Evolutionary conservation across 2,888 invertebrate genomes (phyloP), one percentile per base, ranked within the genome.

Genomic region (Embidobia sp.): DNA sequence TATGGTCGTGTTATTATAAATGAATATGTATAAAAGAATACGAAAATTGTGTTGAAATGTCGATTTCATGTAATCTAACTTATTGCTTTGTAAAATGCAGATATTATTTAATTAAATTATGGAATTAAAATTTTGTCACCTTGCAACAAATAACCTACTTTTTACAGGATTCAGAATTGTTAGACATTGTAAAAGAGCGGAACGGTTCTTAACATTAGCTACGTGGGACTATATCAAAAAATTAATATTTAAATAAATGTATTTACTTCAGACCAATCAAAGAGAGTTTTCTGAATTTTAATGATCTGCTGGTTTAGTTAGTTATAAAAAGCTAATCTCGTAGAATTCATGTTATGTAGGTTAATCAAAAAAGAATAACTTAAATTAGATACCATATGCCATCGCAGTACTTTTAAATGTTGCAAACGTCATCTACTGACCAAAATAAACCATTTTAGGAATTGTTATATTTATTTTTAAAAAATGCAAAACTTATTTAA

Each of bases 21-120:
- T 77, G 78, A 80, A 78, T 77, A 83, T 86, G 85, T 85, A 85
- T 84, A 82, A 81, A 82, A 80, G 77, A 80, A 57, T 31, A 76
- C 27, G 63, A 79, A 80, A 76, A 75, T 80, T 78, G 80, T 80
- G 80, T 81, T 81, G 77, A 79, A 80, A 80, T 84, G 82, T 82
- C 59, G 80, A 80, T 82, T 83, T 80, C 59, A 77, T 83, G 80
- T 83, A 84, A 83, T 89, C 88, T 89, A 89, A 89, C 87, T 89
- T 89, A 89, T 89, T 89, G 89, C 89, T 89, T 89, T 89, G 89
- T 89, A 89, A 86, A 89, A 88, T 89, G 89, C 89, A 88, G 83
- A 88, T 86, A 85, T 87, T 89, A 89, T 89, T 89, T 88, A 89
- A 89, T 88, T 88, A 88, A 81, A 83, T 73, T 79, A 75, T 79